Conservation (phyloP, 1,140 invertebrate species). For the Amphibalanus amphitrite region DNA sequence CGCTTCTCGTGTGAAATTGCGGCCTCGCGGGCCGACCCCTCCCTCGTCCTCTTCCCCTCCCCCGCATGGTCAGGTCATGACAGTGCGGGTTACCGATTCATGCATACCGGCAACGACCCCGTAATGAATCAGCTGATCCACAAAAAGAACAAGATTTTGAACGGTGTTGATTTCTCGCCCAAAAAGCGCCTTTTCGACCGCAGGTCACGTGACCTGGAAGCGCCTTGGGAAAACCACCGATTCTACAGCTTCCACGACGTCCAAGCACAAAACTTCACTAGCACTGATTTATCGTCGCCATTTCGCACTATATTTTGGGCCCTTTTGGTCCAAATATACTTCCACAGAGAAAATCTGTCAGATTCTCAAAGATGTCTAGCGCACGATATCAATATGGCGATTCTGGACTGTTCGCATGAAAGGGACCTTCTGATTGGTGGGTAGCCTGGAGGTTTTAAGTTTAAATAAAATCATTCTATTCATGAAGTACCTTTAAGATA, state of each 20-base stretch:
- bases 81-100: conserved; percentile 9
- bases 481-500: no score
- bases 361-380: background rate
- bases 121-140: background rate
- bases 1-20: conserved; percentile 14
- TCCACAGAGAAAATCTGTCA: background rate
- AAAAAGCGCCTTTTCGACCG: background rate
- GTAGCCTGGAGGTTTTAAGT: no score
- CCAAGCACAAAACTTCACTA: background rate
- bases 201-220: background rate
- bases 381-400: background rate
- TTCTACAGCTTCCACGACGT: background rate
- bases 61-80: conserved; percentile 43
- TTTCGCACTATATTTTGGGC: background rate
- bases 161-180: background rate
- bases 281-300: background rate
- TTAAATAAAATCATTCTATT: no score
- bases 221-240: background rate
- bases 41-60: conserved; percentile 57
- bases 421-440: background rate
- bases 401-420: background rate
- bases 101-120: background rate
- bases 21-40: conserved; percentile 13
- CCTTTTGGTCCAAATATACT: background rate
- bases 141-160: background rate